Percentiles rank a stretch among this genome's conserved stretches.
These are phyloP conservation scores for Ranitomeya imitator DNA, from an alignment of 2,113 vertebrate species.

Conservation along the genomic window DNA sequence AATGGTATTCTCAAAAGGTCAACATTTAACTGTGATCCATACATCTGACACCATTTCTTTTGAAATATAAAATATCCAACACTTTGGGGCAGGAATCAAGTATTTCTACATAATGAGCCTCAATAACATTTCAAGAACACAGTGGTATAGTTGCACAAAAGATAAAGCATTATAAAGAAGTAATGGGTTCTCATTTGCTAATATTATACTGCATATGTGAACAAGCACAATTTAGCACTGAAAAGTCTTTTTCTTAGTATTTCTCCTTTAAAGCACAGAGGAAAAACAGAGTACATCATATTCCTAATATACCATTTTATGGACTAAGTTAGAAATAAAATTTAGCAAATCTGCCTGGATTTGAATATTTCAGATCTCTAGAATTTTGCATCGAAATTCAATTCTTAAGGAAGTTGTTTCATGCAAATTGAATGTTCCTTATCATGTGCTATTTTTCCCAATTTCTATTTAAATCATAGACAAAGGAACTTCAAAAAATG, in stretches of 20 bases:
- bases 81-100: constrained; percentile 50
- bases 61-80: constrained; percentile 51
- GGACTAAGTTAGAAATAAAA: neutral
- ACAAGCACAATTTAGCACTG: neutral
- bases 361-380: too few species aligned
- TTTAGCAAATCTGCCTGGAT: too few species aligned
- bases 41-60: constrained; percentile 55
- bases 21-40: constrained; percentile 55
- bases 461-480: too few species aligned
- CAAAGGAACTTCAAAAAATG: too few species aligned
- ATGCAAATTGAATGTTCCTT: too few species aligned
- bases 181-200: neutral
- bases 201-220: neutral
- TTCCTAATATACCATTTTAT: neutral
- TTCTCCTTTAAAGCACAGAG: neutral
- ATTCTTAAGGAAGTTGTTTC: too few species aligned
- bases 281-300: neutral
- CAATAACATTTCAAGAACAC: constrained; percentile 49
- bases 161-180: constrained; percentile 2
- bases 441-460: too few species aligned
- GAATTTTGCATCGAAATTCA: too few species aligned
- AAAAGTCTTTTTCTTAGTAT: neutral
- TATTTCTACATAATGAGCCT: constrained; percentile 41
- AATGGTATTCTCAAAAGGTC: constrained; percentile 56
- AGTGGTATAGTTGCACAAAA: constrained; percentile 12